phyloP scores from a whole-genome alignment of 1,140 invertebrate species.

The Trissolcus basalis region DNA sequence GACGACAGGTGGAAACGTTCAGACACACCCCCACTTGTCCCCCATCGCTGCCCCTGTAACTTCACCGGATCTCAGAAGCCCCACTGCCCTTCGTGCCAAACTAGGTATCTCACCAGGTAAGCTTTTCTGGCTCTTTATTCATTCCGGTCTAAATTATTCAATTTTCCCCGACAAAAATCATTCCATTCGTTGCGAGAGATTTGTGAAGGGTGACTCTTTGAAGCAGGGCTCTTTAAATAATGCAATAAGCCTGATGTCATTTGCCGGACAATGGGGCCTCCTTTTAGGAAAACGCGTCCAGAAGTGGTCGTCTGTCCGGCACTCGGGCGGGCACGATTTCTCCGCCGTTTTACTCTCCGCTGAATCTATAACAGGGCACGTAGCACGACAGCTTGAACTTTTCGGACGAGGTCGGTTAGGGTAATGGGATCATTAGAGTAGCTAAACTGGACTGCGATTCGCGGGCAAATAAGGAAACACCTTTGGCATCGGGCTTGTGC shows the following conservation, averaged over 20 bases:
- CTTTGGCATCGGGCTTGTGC: conserved; percentile 5
- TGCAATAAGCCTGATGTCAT: conserved; percentile 75
- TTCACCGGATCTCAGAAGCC: conserved; percentile 69
- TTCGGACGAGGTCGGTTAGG: conserved; percentile 18
- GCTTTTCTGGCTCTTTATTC: too few species aligned
- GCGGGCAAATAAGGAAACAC: conserved; percentile 33
- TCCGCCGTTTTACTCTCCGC: too few species aligned
- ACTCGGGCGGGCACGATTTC: too few species aligned
- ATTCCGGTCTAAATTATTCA: conserved; percentile 7
- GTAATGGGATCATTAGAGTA: conserved; percentile 33
- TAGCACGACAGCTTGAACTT: conserved; percentile 4
- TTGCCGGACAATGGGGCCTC: conserved; percentile 70
- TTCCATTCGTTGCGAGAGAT: too few species aligned
- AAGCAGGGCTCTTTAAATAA: conserved; percentile 74
- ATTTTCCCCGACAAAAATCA: not conserved
- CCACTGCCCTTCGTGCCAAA: conserved; percentile 68
- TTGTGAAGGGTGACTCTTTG: conserved; percentile 58
- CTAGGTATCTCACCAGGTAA: conserved; percentile 72
- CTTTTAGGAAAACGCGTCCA: conserved; percentile 63
- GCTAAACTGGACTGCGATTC: conserved; percentile 8
- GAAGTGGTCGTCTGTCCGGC: conserved; percentile 67
- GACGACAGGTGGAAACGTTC: conserved; percentile 65
- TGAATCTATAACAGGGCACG: too few species aligned
- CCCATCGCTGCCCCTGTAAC: conserved; percentile 69
- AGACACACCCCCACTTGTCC: conserved; percentile 71